Conservation (phyloP, 2,888 invertebrate species). For the Saturnia pavonia region DNA sequence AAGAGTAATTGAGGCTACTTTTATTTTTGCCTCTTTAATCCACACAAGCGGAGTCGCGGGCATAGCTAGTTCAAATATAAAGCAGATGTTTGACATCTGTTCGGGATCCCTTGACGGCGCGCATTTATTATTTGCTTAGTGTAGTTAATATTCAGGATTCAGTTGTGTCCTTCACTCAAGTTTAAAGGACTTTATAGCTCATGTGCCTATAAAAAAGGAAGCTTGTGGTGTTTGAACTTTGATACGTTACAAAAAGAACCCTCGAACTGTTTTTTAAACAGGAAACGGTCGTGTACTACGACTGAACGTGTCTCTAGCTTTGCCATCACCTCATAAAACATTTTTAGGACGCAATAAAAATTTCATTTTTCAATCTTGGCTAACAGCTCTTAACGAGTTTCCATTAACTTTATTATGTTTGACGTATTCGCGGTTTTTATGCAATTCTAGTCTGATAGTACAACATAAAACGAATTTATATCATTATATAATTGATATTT, state of each 20-base stretch:
- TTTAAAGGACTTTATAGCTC: conserved; percentile 4
- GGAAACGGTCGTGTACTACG: conserved; percentile 15
- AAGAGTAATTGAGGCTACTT: too few species aligned
- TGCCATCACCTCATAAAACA: conserved; percentile 19
- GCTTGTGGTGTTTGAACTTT: conserved; percentile 11
- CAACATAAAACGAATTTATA: not conserved
- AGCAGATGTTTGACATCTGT: too few species aligned
- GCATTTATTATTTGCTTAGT: not conserved
- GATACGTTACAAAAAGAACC: conserved; percentile 7
- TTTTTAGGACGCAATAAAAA: conserved; percentile 20
- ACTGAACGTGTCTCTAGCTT: not conserved
- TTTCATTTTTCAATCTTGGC: conserved; percentile 18
- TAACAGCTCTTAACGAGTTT: conserved; percentile 14
- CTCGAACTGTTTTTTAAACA: conserved; percentile 14
- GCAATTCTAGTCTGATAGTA: not conserved
- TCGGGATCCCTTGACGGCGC: too few species aligned
- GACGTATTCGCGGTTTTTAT: not conserved
- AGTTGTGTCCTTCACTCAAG: not conserved
- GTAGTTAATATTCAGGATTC: not conserved
- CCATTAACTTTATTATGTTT: conserved; percentile 19
- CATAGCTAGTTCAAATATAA: too few species aligned
- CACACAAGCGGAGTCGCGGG: too few species aligned
- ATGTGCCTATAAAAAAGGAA: not conserved
- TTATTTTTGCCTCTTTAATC: too few species aligned
- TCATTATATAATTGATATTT: too few species aligned